A percentile compares a stretch with the other conserved stretches of the same genome.
These are phyloP conservation scores for Magallana nippona DNA, from an alignment of 2,888 invertebrate species.

Conservation along the genomic window DNA sequence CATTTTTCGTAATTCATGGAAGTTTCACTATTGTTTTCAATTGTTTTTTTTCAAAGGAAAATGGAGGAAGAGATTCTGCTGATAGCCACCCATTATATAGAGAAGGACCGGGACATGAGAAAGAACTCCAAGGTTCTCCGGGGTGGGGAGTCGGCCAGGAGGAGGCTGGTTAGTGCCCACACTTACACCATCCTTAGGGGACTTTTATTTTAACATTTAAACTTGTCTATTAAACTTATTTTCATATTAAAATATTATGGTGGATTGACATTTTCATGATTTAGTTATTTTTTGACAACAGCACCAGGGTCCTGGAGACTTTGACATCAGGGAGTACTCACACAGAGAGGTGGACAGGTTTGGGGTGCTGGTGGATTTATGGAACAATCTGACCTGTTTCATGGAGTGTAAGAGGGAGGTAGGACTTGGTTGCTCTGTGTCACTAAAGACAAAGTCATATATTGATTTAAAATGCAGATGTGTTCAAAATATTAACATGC, in stretches of 20 bases:
- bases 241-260: too few relatives aligned
- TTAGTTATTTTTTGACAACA: neutral
- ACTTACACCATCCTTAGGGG: too few relatives aligned
- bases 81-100: slow-evolving; percentile 77
- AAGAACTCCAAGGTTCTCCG: slow-evolving; percentile 62
- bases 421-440: neutral
- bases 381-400: slow-evolving; percentile 78
- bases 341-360: slow-evolving; percentile 79
- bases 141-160: slow-evolving; percentile 61
- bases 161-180: slow-evolving; percentile 59
- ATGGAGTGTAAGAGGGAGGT: slow-evolving; percentile 79
- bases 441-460: too few relatives aligned
- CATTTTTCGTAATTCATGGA: neutral
- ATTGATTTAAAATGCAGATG: too few relatives aligned
- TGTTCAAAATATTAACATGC: too few relatives aligned
- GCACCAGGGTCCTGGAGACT: slow-evolving; percentile 63
- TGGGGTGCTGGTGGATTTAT: slow-evolving; percentile 77
- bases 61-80: slow-evolving; percentile 77
- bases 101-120: slow-evolving; percentile 75
- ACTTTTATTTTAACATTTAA: too few relatives aligned
- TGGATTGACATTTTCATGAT: neutral
- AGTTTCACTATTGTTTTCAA: neutral
- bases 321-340: slow-evolving; percentile 75
- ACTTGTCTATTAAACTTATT: too few relatives aligned
- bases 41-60: slow-evolving; percentile 56